Base-by-base conservation (phyloP, 2,797 vertebrate genomes). In the Rhabdophis nuchalis region DNA sequence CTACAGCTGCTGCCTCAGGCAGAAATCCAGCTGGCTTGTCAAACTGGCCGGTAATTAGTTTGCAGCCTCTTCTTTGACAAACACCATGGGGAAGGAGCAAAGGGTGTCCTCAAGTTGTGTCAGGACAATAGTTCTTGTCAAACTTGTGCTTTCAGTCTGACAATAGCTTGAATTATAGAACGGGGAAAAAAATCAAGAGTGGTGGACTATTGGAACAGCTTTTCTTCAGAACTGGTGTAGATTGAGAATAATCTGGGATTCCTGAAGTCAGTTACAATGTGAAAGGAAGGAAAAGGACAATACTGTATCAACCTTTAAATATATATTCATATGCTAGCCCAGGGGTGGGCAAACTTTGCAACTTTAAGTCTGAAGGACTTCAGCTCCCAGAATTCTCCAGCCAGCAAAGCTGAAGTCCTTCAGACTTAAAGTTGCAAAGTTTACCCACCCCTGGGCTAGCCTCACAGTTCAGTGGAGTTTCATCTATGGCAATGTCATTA, bases 21-120 rank as follows among this genome's bases (percentile, higher is more conserved):
- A 87, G 41, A 58, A 13, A 57, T 61, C 88, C 85, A 90, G 86
- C 89, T 93, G 89, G 68, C 53, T 25, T 72, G 90, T 36, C 61
- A 53, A 57, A 68, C 88, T 58, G 54, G n/a, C 46, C 41, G 18
- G 68, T 90, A 88, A 88, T 90, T 86, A 58, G 52, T 89, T 85
- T 46, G 29, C 23, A 50, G n/a, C 10, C 32, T 46, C 50, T n/a
- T 85, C 18, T 6, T 61, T 29, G 27, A 88, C 61, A 56, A 72
- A 4, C 54, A 41, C 18, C n/a, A 56, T 36, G 25, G 25, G 54
- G 85, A 57, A 72, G 53, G 23, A 41, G 85, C n/a, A 11, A n/a
- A 36, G 4, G 12, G 2, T 41, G n/a, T 25, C 50, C 46, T 27
- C 13, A 86, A 41, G 41, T 86, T 86, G 53, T 29, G 13, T 58